phyloP scores from a whole-genome alignment of 2,113 vertebrate species.

The Callipepla californica region DNA sequence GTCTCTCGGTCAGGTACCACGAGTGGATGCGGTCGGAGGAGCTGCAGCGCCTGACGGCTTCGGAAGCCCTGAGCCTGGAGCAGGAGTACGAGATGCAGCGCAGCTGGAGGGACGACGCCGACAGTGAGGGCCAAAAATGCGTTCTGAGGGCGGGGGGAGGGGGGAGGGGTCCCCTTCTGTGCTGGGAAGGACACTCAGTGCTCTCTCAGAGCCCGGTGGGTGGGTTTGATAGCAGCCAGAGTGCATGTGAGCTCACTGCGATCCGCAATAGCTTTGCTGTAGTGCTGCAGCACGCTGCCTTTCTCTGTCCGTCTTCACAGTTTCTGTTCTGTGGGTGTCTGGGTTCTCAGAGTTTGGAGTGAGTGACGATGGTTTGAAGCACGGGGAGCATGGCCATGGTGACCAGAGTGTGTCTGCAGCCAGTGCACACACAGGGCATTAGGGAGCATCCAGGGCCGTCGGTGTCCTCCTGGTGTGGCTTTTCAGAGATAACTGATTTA shows the following conservation, averaged over 20 bases:
- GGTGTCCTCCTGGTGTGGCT: background rate
- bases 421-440: background rate
- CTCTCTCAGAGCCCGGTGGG: too few species aligned
- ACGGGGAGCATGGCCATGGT: background rate
- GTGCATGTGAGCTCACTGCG: background rate
- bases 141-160: background rate
- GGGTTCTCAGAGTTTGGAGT: background rate
- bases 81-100: conserved; percentile 93
- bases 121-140: conserved; percentile 82
- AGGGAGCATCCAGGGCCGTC: background rate
- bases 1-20: conserved; percentile 85
- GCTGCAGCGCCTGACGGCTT: conserved; percentile 91
- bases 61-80: conserved; percentile 90
- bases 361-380: background rate
- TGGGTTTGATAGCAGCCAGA: background rate
- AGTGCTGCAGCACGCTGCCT: background rate
- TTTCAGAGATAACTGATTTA: background rate
- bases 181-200: background rate
- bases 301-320: background rate
- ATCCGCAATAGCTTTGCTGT: background rate
- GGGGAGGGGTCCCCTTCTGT: background rate
- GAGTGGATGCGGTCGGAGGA: conserved; percentile 94
- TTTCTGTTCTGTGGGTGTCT: background rate
- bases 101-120: conserved; percentile 90
- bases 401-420: background rate